These are phyloP conservation scores for Melieria crassipennis DNA, from an alignment of 2,888 invertebrate genomes.

Conservation along the genomic window DNA sequence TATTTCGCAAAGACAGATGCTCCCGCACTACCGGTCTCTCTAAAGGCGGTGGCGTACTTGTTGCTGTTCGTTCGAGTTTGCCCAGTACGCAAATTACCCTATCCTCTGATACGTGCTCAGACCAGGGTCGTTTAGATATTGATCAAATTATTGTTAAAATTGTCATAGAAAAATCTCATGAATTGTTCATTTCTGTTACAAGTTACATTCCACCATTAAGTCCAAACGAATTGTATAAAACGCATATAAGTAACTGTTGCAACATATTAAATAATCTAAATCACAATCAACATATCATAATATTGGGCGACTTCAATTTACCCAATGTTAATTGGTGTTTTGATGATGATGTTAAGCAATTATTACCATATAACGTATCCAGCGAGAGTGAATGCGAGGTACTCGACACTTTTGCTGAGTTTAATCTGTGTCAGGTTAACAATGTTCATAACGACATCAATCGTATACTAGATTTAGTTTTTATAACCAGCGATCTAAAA, in stretches of 20 bases:
- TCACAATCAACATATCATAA: neutral
- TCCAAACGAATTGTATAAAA: conserved; percentile 17
- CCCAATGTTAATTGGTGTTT: conserved; percentile 10
- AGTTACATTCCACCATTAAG: neutral
- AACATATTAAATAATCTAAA: neutral
- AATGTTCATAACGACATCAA: no score
- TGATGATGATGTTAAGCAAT: no score
- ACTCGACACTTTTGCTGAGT: no score
- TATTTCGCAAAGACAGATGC: neutral
- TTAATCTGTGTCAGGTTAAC: no score
- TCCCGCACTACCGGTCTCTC: conserved; percentile 7
- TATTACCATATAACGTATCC: no score
- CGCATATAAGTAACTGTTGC: conserved; percentile 5
- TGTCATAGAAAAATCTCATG: conserved; percentile 6
- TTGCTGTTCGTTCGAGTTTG: conserved; percentile 1
- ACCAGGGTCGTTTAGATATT: conserved; percentile 1
- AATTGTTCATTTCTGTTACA: conserved; percentile 8
- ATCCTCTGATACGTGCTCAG: neutral
- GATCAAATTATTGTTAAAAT: conserved; percentile 22
- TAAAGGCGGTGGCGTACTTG: conserved; percentile 1
- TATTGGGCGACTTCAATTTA: conserved; percentile 8
- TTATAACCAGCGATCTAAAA: no score
- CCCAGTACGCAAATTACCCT: neutral
- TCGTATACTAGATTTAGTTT: no score
- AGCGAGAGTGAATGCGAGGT: no score